These are phyloP conservation scores for Rhopalosiphum nymphaeae DNA, from an alignment of 2,888 invertebrate species.

Conservation along the genomic window DNA sequence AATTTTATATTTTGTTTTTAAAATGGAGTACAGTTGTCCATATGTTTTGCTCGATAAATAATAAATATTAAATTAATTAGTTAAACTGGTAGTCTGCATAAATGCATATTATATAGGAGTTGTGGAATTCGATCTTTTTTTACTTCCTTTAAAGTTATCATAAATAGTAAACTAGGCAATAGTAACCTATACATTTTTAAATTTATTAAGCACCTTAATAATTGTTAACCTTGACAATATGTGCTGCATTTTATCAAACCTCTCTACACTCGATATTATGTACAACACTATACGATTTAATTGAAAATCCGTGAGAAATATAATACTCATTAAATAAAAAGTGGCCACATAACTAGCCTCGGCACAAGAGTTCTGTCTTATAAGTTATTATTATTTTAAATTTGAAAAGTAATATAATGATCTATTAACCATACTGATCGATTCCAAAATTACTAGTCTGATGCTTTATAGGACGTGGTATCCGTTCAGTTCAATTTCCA, in stretches of 20 bases:
- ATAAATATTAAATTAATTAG: not conserved
- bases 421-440: not conserved
- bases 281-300: not conserved
- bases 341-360: not conserved
- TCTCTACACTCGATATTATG: not conserved
- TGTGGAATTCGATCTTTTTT: not conserved
- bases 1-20: not conserved
- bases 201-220: not conserved
- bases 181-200: not conserved
- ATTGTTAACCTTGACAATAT: not conserved
- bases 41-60: not conserved
- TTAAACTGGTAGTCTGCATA: not conserved
- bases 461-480: not conserved
- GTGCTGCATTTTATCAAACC: not conserved
- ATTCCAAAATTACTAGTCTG: not conserved
- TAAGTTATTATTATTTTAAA: conserved; percentile 2
- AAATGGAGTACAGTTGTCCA: not conserved
- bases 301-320: not conserved
- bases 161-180: not conserved
- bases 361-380: not conserved
- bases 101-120: not conserved
- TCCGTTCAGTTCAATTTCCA: not conserved
- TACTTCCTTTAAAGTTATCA: not conserved
- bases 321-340: not conserved
- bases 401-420: not conserved